These are phyloP conservation scores for Baryphthengus martii DNA, from an alignment of 2,113 vertebrate species.

Conservation along the genomic window DNA sequence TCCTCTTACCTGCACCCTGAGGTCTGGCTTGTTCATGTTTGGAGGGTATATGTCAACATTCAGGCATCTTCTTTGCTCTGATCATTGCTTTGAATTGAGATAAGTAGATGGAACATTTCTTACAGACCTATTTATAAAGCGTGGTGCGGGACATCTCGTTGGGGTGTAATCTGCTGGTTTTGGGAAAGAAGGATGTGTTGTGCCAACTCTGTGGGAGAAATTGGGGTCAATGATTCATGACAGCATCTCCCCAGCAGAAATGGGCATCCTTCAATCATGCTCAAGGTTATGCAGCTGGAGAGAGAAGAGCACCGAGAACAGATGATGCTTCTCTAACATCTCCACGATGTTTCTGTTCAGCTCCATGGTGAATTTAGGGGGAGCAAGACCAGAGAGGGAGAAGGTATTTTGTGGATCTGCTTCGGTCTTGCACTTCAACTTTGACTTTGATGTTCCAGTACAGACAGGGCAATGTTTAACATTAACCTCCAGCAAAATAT, in stretches of 20 bases:
- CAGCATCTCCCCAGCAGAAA: not conserved
- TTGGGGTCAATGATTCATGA: constrained; percentile 10
- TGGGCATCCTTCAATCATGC: not conserved
- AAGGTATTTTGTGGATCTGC: not conserved
- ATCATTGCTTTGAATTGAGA: not conserved
- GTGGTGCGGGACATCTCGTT: not conserved
- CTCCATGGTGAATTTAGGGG: not conserved
- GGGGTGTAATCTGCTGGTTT: not conserved
- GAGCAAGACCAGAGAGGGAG: not conserved
- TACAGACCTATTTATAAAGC: not conserved
- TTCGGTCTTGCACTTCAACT: not conserved
- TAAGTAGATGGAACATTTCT: not conserved
- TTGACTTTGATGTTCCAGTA: not conserved
- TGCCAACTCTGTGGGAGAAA: not conserved
- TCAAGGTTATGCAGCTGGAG: not conserved
- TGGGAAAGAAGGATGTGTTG: not conserved
- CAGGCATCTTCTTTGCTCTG: not conserved
- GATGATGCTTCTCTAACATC: not conserved
- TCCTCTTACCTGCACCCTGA: not conserved
- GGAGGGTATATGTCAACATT: not conserved
- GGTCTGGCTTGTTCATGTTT: not conserved
- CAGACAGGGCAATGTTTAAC: not conserved
- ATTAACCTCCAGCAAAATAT: not conserved
- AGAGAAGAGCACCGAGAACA: not conserved
- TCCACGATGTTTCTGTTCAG: not conserved